Conservation (phyloP, 2,113 vertebrate species). For the Oreotrochilus melanogaster region DNA sequence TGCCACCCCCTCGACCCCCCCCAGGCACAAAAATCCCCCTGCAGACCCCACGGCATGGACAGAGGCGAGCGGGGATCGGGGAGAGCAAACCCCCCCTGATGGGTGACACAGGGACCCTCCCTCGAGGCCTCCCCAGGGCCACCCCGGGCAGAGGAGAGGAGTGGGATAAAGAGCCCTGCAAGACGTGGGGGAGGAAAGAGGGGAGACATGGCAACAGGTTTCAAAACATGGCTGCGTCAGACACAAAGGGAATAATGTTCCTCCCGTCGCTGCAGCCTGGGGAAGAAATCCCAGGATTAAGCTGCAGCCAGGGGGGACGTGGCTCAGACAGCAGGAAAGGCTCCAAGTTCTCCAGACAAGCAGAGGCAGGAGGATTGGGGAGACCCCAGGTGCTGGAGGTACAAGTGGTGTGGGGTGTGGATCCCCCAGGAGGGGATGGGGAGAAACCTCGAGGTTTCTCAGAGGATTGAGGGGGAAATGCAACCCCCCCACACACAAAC, state of each 20-base stretch:
- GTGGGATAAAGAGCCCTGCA: not conserved
- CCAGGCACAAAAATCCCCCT: no score
- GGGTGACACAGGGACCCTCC: not conserved
- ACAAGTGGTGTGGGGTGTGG: not conserved
- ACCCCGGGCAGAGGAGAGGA: not conserved
- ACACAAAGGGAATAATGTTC: not conserved
- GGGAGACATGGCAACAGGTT: not conserved
- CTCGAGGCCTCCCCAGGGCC: not conserved
- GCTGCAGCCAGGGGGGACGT: not conserved
- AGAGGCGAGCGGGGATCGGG: no score
- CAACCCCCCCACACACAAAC: not conserved
- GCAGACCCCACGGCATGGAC: no score
- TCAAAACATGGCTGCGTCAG: not conserved
- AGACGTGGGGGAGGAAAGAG: not conserved
- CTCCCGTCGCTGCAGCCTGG: not conserved
- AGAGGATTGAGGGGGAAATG: not conserved
- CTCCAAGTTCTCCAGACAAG: not conserved
- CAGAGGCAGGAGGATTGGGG: not conserved
- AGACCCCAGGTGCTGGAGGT: not conserved
- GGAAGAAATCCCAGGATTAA: conserved; percentile 18
- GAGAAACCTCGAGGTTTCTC: not conserved
- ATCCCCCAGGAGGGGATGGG: not conserved
- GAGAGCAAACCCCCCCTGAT: no score
- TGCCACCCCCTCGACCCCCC: no score
- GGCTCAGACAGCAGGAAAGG: not conserved